Evolutionary conservation across 1,140 invertebrate genomes (phyloP).

Genomic region (Drosophila takahashii): DNA sequence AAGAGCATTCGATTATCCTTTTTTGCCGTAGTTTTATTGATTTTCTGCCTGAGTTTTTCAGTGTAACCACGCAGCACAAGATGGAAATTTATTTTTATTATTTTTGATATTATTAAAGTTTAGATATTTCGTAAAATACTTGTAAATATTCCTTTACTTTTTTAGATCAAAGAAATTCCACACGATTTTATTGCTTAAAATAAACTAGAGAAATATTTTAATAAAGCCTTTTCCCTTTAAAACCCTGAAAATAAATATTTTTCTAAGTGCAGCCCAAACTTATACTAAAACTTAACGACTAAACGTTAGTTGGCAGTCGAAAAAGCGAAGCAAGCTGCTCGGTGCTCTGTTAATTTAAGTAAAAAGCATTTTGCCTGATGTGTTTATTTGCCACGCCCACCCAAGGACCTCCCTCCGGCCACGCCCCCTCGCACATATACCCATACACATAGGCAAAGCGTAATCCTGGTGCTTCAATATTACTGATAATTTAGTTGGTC

Average conservation of each 20-base stretch:
- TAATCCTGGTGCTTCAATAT: slow-evolving; percentile 61
- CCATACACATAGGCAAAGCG: slow-evolving; percentile 11
- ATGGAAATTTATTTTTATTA: too few relatives aligned
- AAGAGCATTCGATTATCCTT: slow-evolving; percentile 52
- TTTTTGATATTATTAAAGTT: too few relatives aligned
- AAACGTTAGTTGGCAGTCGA: slow-evolving; percentile 58
- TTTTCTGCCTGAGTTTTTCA: slow-evolving; percentile 18
- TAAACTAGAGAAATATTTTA: too few relatives aligned
- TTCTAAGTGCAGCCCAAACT: slow-evolving; percentile 16
- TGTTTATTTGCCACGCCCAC: slow-evolving; percentile 80
- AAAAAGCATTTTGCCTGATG: slow-evolving; percentile 81
- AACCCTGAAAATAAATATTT: neutral
- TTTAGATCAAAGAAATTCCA: too few relatives aligned
- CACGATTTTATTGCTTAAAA: too few relatives aligned
- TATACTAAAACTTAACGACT: slow-evolving; percentile 64
- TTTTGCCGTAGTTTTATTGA: slow-evolving; percentile 55
- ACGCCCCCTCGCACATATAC: slow-evolving; percentile 24
- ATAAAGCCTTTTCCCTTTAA: too few relatives aligned
- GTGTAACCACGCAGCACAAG: neutral
- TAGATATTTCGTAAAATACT: too few relatives aligned
- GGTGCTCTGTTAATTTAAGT: slow-evolving; percentile 76
- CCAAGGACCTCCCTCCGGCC: slow-evolving; percentile 7
- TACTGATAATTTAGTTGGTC: slow-evolving; percentile 83
- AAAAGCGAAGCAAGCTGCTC: slow-evolving; percentile 70
- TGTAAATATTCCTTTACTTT: too few relatives aligned